phyloP scores from a whole-genome alignment of 2,113 vertebrate genomes.

The Pachyramphus minor region DNA sequence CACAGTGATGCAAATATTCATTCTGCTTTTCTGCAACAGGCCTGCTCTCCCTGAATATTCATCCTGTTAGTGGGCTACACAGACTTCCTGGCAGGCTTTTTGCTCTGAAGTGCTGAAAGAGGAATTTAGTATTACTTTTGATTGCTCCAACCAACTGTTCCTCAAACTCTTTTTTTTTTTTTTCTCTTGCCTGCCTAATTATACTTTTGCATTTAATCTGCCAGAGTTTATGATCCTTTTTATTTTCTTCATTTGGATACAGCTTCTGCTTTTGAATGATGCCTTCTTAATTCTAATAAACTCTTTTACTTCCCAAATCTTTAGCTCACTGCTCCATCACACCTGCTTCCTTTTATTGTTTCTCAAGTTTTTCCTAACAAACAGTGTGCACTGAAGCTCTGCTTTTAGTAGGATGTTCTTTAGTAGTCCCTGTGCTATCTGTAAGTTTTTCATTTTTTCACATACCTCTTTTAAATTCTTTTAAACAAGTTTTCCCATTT shows the following conservation, averaged over 20 bases:
- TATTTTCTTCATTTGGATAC: constrained; percentile 63
- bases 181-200: background rate
- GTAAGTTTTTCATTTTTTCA: background rate
- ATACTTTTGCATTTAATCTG: constrained; percentile 43
- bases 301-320: constrained; percentile 16
- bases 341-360: background rate
- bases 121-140: background rate
- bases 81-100: background rate
- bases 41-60: background rate
- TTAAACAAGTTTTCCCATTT: background rate
- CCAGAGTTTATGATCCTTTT: constrained; percentile 60
- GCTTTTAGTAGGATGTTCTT: background rate
- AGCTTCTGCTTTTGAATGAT: constrained; percentile 61
- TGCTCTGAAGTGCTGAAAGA: background rate
- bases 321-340: background rate
- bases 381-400: background rate
- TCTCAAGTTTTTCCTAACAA: background rate
- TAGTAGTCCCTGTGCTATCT: background rate
- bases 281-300: constrained; percentile 39
- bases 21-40: background rate
- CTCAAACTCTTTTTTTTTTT: background rate
- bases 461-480: background rate
- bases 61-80: background rate
- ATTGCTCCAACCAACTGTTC: constrained; percentile 25
- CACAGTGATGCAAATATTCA: background rate